Base-by-base conservation (phyloP, 1,140 invertebrate genomes). In the Carcinoscorpius rotundicauda region DNA sequence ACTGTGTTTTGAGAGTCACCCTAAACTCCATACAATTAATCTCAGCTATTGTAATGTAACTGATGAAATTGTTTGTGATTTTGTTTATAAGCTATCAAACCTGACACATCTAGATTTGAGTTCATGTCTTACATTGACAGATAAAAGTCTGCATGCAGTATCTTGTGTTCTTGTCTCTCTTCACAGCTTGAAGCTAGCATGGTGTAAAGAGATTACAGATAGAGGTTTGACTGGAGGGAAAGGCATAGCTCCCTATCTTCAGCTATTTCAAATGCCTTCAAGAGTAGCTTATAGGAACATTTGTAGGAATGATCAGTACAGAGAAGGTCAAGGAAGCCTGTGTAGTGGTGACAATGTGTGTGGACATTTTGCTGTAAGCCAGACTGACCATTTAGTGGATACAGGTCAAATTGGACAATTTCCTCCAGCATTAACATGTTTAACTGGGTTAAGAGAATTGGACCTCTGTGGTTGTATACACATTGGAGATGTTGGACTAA, bases 401-500 rank as follows among this genome's bases (percentile, higher is more conserved):
- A 8, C 53, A 55, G 6, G 6, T 55, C 53, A 55, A 55, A 55
- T 55, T 55, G 53, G 6, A 8, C 6, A 55, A 6, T 6, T 8
- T 8, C 6, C 6, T 55, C 6, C 6, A n/a, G n/a, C 6, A 8
- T n/a, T 55, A 55, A 8, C 6, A n/a, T 8, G n/a, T 55, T 55
- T 55, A 55, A 55, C 6, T 8, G 71, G 81, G 10, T 75, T 88
- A 4, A 77, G 72, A 64, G 76, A 81, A 55, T 75, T 88, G 4
- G 82, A 87, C 73, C 73, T 88, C 5, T 81, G 81, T 59, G 80
- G 81, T 3, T 88, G 86, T 72, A 84, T 82, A 67, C 82, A 80
- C 71, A 82, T 88, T 9, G 85, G 85, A 51, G 86, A 88, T 77
- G 81, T 86, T 4, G 86, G 85, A 66, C 70, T 88, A 3, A 83